phyloP scores from a whole-genome alignment of 2,888 invertebrate genomes.

The Anthophora plumipes region DNA sequence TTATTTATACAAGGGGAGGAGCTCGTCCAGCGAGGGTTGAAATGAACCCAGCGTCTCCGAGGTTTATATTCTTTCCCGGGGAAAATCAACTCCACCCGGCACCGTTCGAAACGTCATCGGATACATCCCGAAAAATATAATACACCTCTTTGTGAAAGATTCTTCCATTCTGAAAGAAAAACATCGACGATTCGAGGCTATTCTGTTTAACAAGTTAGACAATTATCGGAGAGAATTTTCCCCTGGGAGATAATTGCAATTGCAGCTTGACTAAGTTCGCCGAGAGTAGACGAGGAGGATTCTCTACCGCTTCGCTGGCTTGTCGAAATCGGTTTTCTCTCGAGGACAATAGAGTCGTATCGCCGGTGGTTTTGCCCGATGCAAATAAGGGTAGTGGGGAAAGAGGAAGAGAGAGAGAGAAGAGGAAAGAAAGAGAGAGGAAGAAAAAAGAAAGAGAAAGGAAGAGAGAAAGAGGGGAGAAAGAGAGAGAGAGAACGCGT shows the following conservation, averaged over 20 bases:
- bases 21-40: slow-evolving; percentile 39
- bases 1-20: slow-evolving; percentile 61
- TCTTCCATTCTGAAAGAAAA: not conserved
- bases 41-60: slow-evolving; percentile 31
- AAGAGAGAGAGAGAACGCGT: too few species aligned
- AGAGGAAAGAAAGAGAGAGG: not conserved
- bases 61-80: slow-evolving; percentile 17
- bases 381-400: slow-evolving; percentile 19
- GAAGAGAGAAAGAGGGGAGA: not conserved
- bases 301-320: too few species aligned
- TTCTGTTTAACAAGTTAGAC: not conserved
- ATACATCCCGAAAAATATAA: not conserved
- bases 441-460: not conserved
- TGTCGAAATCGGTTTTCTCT: not conserved
- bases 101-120: slow-evolving; percentile 24
- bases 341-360: not conserved
- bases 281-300: not conserved
- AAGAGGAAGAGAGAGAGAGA: too few species aligned
- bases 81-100: slow-evolving; percentile 19
- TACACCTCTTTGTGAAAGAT: not conserved
- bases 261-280: not conserved
- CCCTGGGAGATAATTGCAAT: not conserved
- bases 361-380: slow-evolving; percentile 6
- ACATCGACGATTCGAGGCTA: not conserved
- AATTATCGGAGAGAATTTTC: not conserved